Evolutionary conservation across 1,140 invertebrate species (phyloP).

Genomic region (Pseudomyrmex flavicornis): DNA sequence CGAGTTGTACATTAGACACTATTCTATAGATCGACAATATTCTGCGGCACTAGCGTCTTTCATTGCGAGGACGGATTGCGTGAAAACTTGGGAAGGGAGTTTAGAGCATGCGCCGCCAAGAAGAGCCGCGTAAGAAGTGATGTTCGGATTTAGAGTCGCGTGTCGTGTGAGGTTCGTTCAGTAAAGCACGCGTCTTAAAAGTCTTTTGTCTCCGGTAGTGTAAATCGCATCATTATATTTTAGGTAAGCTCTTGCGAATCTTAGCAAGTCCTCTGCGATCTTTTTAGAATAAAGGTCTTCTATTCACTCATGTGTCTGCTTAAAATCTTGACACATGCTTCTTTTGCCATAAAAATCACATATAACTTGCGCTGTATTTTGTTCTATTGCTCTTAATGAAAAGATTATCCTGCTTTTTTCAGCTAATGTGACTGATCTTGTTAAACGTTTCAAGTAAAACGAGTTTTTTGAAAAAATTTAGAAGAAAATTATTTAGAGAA

Average conservation of each 20-base stretch:
- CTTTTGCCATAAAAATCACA: not conserved
- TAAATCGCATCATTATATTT: constrained; percentile 39
- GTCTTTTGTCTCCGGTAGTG: constrained; percentile 51
- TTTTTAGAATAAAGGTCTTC: not conserved
- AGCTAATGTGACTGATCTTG: not conserved
- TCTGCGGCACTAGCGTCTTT: constrained; percentile 23
- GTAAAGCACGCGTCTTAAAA: constrained; percentile 63
- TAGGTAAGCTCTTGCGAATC: constrained; percentile 58
- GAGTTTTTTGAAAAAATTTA: not conserved
- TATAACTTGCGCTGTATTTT: not conserved
- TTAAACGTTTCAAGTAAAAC: constrained; percentile 12
- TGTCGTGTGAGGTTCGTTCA: constrained; percentile 61
- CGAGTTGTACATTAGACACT: not conserved
- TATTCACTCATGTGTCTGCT: no score
- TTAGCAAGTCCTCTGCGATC: not conserved
- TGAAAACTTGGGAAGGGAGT: constrained; percentile 57
- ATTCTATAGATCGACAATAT: not conserved
- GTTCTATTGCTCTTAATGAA: not conserved
- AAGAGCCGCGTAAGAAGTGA: constrained; percentile 36
- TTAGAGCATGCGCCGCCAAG: constrained; percentile 67
- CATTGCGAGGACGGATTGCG: constrained; percentile 26
- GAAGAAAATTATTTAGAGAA: not conserved
- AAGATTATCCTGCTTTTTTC: not conserved
- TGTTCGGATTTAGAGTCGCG: constrained; percentile 69
- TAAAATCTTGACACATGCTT: constrained; percentile 3